Conservation (phyloP, 2,888 invertebrate species). For the Timema cristinae region DNA sequence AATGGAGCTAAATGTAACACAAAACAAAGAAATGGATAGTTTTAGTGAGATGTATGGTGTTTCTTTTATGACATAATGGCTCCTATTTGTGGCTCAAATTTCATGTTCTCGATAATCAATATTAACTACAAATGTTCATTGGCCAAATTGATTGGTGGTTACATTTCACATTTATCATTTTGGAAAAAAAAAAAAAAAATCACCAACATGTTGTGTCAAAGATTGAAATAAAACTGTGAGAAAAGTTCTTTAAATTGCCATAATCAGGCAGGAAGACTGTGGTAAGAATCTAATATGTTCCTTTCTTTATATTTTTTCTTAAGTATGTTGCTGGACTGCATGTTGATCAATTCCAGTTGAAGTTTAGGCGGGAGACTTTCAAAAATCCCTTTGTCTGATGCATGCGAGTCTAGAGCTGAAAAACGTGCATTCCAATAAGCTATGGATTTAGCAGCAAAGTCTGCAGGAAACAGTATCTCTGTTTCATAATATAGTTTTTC, state of each 20-base stretch:
- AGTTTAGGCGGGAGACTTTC: conserved; percentile 1
- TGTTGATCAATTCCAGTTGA: not conserved
- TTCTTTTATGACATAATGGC: not conserved
- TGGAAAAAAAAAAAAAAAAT: no score
- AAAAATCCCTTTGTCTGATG: conserved; percentile 5
- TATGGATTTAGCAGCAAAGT: conserved; percentile 4
- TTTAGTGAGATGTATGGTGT: not conserved
- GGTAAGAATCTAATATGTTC: conserved; percentile 2
- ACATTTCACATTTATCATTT: no score
- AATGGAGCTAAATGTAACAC: no score
- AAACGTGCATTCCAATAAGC: not conserved
- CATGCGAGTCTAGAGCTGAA: no score
- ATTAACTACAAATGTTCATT: not conserved
- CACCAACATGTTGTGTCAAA: no score
- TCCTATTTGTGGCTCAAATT: conserved; percentile 6
- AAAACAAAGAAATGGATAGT: no score
- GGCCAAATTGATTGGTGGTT: not conserved
- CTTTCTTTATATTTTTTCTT: not conserved
- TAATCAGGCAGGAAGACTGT: not conserved
- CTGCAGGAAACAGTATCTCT: not conserved
- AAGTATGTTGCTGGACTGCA: not conserved
- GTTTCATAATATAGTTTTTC: not conserved
- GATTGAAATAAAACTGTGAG: not conserved
- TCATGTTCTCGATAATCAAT: not conserved
- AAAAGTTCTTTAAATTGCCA: not conserved